Evolutionary conservation across 2,113 vertebrate genomes (phyloP).

Genomic region (Psilopogon haemacephalus): DNA sequence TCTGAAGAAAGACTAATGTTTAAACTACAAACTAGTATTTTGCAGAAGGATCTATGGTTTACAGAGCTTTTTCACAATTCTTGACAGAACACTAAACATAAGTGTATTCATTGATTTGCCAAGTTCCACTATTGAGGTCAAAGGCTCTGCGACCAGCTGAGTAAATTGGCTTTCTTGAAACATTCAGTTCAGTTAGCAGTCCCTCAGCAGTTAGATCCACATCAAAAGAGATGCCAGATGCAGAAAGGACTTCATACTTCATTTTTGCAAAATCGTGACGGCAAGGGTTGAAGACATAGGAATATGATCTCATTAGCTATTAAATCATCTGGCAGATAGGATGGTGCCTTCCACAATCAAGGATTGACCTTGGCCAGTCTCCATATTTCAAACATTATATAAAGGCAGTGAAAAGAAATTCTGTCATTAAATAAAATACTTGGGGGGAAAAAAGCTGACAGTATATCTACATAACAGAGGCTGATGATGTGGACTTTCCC

Average conservation of each 20-base stretch:
- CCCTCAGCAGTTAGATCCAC: constrained; percentile 80
- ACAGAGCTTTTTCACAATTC: constrained; percentile 79
- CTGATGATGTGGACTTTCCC: not conserved
- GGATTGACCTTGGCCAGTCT: constrained; percentile 44
- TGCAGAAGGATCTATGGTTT: constrained; percentile 79
- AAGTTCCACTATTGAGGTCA: constrained; percentile 85
- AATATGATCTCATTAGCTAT: constrained; percentile 78
- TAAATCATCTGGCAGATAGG: constrained; percentile 70
- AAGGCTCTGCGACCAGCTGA: constrained; percentile 84
- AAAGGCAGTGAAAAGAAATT: constrained; percentile 50
- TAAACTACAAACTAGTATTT: constrained; percentile 85
- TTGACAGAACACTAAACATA: constrained; percentile 83
- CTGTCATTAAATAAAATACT: constrained; percentile 47
- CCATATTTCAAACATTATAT: constrained; percentile 49
- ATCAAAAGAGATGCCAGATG: constrained; percentile 85
- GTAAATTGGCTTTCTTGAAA: constrained; percentile 84
- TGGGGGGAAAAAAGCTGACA: constrained; percentile 15
- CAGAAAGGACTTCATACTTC: constrained; percentile 79
- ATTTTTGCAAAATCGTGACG: constrained; percentile 78
- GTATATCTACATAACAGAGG: not conserved
- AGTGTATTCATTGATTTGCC: constrained; percentile 80
- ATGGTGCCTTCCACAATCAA: constrained; percentile 55
- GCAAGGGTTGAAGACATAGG: constrained; percentile 73
- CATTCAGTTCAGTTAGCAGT: constrained; percentile 79
- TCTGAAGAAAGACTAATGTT: constrained; percentile 89